Evolutionary conservation across 1,140 invertebrate species (phyloP).

Genomic region (Acromyrmex heyeri): DNA sequence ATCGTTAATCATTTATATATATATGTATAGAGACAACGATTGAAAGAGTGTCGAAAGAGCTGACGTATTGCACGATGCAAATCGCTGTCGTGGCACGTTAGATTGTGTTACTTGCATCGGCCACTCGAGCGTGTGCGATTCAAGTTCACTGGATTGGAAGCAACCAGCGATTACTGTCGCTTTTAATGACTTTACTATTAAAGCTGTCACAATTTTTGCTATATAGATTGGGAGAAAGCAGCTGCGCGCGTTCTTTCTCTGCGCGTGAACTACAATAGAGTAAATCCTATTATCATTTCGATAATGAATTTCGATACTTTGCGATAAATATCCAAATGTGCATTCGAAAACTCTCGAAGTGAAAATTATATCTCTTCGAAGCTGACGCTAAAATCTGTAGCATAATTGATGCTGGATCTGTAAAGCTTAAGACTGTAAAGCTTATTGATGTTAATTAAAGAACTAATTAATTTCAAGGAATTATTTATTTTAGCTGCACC

Average conservation of each 20-base stretch:
- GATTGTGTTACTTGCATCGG: slow-evolving; percentile 1
- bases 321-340: background rate
- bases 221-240: background rate
- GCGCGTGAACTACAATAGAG: background rate
- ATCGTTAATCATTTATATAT: background rate
- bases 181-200: slow-evolving; percentile 6
- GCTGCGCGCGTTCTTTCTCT: background rate
- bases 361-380: too few species aligned
- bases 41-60: background rate
- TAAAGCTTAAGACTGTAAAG: too few species aligned
- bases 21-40: background rate
- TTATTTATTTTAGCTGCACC: too few species aligned
- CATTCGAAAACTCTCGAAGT: background rate
- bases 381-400: too few species aligned
- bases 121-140: slow-evolving; percentile 5
- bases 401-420: too few species aligned
- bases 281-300: slow-evolving; percentile 8
- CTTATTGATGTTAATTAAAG: too few species aligned
- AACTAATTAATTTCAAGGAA: too few species aligned
- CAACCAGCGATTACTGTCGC: background rate
- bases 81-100: background rate
- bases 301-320: background rate
- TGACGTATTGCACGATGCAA: background rate
- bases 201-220: background rate
- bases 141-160: slow-evolving; percentile 25